phyloP scores from a whole-genome alignment of 2,113 vertebrate genomes.

The Phalacrocorax brasilianus region DNA sequence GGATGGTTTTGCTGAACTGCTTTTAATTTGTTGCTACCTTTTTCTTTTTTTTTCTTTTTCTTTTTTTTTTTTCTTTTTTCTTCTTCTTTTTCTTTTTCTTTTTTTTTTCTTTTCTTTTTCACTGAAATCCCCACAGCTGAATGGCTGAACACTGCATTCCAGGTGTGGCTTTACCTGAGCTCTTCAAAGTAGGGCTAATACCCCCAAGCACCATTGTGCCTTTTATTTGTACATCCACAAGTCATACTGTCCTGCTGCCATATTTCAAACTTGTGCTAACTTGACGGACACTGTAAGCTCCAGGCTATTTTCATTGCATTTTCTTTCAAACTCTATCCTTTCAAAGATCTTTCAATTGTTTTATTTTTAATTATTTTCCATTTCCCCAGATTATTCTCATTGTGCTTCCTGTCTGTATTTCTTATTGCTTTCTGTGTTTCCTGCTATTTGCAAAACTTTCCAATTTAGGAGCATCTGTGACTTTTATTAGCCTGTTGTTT shows the following conservation, averaged over 20 bases:
- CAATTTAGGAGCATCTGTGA: constrained; percentile 51
- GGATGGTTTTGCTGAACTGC: background rate
- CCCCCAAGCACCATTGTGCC: background rate
- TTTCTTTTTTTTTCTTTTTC: background rate
- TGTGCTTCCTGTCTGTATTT: constrained; percentile 21
- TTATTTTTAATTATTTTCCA: constrained; percentile 49
- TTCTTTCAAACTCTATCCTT: background rate
- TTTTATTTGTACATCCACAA: background rate
- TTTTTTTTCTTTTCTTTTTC: background rate
- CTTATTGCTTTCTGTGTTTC: constrained; percentile 43
- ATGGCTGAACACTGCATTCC: background rate
- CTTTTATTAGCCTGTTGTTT: constrained; percentile 55
- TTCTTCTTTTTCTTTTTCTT: background rate
- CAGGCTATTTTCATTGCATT: background rate
- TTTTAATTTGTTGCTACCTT: background rate
- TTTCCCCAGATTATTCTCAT: background rate
- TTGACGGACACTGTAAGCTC: background rate
- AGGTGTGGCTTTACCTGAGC: background rate
- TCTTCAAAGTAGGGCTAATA: background rate
- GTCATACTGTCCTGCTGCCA: background rate
- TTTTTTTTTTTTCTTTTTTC: rapidly evolving
- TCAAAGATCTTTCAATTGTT: constrained; percentile 19
- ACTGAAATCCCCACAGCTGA: background rate
- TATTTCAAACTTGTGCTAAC: constrained; percentile 3
- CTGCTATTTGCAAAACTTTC: constrained; percentile 44